Evolutionary conservation across 2,888 invertebrate genomes (phyloP), one percentile per base, ranked within the genome.

Genomic region (Bedellia somnulentella): DNA sequence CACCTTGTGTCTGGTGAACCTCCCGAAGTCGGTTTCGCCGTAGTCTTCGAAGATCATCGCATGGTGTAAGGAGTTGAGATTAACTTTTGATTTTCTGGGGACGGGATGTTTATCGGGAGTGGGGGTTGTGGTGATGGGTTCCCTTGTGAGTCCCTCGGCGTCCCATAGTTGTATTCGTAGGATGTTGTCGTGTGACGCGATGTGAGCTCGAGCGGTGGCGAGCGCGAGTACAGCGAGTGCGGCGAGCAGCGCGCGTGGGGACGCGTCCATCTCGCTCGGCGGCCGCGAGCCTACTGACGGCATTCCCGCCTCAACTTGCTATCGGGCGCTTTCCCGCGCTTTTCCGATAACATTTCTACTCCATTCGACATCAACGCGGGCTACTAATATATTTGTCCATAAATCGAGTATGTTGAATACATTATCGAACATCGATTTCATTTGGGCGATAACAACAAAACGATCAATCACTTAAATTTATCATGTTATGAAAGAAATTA

Each of bases 261-360:
- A 46, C 35, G 38, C 68, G 56, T 55, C 64, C 75, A 73, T 75
- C 43, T 57, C 61, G 55, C 44, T 44, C 57, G 63, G 56, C 60
- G 55, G 61, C 39, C 60, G 71, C 62, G 60, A 61, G 63, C 62
- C 60, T 58, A 75, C 75, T 75, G 62, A 60, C 51, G 37, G 32
- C 9, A 43, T 43, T 41, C 44, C 42, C 39, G 39, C 42, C 36
- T 8, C 17, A 27, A 15, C 23, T 15, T 21, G 25, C 38, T 40
- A 44, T 35, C 45, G 18, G n/a, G n/a, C n/a, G n/a, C 57, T 71
- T 71, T 75, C 71, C 66, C 73, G 73, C 73, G 70, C 61, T 73
- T 75, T 71, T 54, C 68, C 70, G 67, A 68, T 67, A 70, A 57
- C 58, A 37, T 48, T 35, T 31, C 33, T 24, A 10, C 32, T 27